Base-by-base conservation (phyloP, 2,113 vertebrate genomes). In the Dinomys branickii region DNA sequence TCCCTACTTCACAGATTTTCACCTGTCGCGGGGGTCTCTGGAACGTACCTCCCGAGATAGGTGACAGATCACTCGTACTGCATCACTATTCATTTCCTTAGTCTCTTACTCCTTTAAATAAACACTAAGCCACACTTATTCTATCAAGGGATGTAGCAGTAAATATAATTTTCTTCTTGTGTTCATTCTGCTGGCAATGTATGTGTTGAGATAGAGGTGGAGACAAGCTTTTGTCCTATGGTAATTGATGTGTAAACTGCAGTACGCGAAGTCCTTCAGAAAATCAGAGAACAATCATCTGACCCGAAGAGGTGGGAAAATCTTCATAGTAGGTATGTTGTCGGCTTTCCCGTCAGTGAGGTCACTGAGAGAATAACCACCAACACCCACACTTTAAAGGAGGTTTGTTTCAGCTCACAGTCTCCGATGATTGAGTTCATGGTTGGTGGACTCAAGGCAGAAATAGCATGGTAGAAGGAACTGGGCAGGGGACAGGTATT, bases 101-200 rank as follows among this genome's bases (percentile, higher is more conserved):
- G 38, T 85, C 44, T 50, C 67, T 90, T 90, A 38, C 88, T 94
- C 67, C 75, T 88, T 90, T 87, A 30, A 93, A 67, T 28, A 38
- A 83, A 82, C 56, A 59, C 12, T 84, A 78, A 95, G 33, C 54
- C 71, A 14, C 30, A 12, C 17, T 82, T 86, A 85, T 47, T 91
- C 9, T 44, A 87, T 69, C 84, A 78, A 82, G 11, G 56, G 73
- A 7, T 80, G 13, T 67, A 82, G 26, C 83, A 67, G 47, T 88
- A 90, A 71, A 84, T 87, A 95, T 95, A 95, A 86, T 67, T 41
- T 9, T 91, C 41, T 67, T 54, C 59, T 69, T 50, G 41, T 91
- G n/a, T 88, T 85, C 33, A 28, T 65, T 58, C 8, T 80, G 5
- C 81, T 94, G 47, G 69, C 35, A 93, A 22, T 26, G 38, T 47